These are phyloP conservation scores for Toxonevra muliebris DNA, from an alignment of 2,888 invertebrate species.

Conservation along the genomic window DNA sequence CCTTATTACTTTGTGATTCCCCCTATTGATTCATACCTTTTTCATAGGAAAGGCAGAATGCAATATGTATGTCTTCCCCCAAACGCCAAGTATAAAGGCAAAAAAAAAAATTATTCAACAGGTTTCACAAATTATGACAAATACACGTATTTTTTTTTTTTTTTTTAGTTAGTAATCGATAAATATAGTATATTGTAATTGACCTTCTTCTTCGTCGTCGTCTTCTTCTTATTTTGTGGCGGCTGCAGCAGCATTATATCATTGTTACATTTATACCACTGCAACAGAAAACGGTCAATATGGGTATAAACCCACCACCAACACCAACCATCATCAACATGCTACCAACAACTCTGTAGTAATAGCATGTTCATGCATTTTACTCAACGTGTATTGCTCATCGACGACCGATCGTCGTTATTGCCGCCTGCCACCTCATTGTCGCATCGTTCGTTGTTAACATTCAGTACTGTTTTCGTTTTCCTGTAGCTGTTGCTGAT, in stretches of 20 bases:
- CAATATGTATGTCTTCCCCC: too few relatives aligned
- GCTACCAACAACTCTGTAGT: background rate
- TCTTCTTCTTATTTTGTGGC: conserved; percentile 20
- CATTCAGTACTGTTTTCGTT: too few relatives aligned
- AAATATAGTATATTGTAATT: conserved; percentile 13
- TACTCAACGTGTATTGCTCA: too few relatives aligned
- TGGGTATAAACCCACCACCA: background rate
- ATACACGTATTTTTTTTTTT: background rate
- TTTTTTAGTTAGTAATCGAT: background rate
- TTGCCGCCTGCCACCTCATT: too few relatives aligned
- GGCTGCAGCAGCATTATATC: conserved; percentile 38
- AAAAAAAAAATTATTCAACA: conserved; percentile 24
- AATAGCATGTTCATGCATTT: too few relatives aligned
- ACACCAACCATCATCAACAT: background rate
- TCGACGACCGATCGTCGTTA: too few relatives aligned
- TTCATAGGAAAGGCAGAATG: too few relatives aligned
- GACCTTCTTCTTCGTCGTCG: conserved; percentile 38
- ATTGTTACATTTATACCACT: conserved; percentile 31
- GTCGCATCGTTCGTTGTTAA: too few relatives aligned
- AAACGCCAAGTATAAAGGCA: background rate
- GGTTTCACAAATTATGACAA: conserved; percentile 16
- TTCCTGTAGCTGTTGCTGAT: too few relatives aligned
- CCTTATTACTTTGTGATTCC: too few relatives aligned
- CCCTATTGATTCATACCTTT: too few relatives aligned
- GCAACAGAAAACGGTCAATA: conserved; percentile 11